Evolutionary conservation across 1,140 invertebrate species (phyloP), one percentile per base, ranked within the genome.

Genomic region (Zaprionus camerounensis): DNA sequence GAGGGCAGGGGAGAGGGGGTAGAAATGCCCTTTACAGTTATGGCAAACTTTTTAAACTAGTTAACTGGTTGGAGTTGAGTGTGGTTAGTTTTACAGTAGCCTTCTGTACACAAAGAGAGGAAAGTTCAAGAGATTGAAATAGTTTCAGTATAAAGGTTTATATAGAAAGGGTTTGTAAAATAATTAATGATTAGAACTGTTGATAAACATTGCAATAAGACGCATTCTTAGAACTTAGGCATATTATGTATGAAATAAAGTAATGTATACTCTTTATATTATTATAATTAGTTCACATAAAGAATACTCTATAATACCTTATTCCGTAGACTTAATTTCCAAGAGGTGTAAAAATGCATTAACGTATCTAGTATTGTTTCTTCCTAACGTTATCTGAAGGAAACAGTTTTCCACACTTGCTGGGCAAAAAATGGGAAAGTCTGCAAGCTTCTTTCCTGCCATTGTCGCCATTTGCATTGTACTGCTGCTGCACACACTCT

Each of bases 21-120:
- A 31, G 15, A n/a, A 11, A 26, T 44, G 51, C 72, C 20, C 51
- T 75, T 70, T 34, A 63, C 51, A 24, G 46, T 51, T 51, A 51
- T 51, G 20, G 46, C 46, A 20, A 51, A 51, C 9, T 11, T 24
- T 51, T 51, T 24, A 51, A 51, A 51, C 20, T 22, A 12, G 17
- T 22, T 51, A 51, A 51, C 46, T 51, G 22, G 46, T 13, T 22
- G 22, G 20, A 51, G 46, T 24, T 51, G 46, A 22, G 46, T 51
- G 7, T 22, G 20, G 17, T 20, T 24, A 51, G 46, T 51, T 51
- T 51, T 51, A 1, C 11, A 51, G 46, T 20, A 22, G 46, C 46
- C 12, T 7, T 6, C 5, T n/a, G 41, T 41, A 41, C 6, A 17
- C 0, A 17, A 46, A 46, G n/a, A 17, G n/a, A 46, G 41, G 2